Evolutionary conservation across 2,888 invertebrate species (phyloP), one percentile per base, ranked within the genome.

Genomic region (Xylota sylvarum): DNA sequence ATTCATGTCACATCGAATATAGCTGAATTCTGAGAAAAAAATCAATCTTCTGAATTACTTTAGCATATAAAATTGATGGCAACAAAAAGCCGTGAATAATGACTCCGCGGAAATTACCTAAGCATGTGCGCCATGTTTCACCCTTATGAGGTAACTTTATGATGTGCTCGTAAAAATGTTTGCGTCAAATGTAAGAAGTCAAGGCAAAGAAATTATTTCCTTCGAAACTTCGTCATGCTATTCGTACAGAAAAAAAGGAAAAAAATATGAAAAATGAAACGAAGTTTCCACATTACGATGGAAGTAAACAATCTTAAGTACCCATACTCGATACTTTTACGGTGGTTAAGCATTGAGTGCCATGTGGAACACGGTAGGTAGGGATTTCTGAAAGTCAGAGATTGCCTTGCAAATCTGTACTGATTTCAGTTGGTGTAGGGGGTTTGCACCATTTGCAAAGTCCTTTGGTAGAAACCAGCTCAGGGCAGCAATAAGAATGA

Each of bases 71-170:
- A 52, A 35, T 74, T 40, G 40, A 74, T 40, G 52, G 27, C 14
- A 40, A 40, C 37, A 40, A 48, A 48, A 62, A 40, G 43, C 19
- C 52, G 14, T 74, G 52, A 62, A 74, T 62, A 52, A 55, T 52
- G 74, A 62, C 30, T 52, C 30, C 27, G 30, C 27, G 50, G 62
- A 62, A 74, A 43, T 64, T 52, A 74, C 62, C 74, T 32, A 64
- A 43, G 43, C 74, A 62, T 55, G 64, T 60, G 62, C 40, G 43
- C 2, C 48, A 17, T 40, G 32, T 35, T 74, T 64, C 52, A 55
- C 9, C 37, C 52, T 52, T 52, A 52, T 27, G 40, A 14, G 32
- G 43, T 43, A 74, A 43, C 64, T 62, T 62, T 62, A 64, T 55
- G 52, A 40, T 74, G 14, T 19, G 50, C 60, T 50, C 62, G 43